Conservation (phyloP, 2,113 vertebrate species). For the Pterocles orientalis region DNA sequence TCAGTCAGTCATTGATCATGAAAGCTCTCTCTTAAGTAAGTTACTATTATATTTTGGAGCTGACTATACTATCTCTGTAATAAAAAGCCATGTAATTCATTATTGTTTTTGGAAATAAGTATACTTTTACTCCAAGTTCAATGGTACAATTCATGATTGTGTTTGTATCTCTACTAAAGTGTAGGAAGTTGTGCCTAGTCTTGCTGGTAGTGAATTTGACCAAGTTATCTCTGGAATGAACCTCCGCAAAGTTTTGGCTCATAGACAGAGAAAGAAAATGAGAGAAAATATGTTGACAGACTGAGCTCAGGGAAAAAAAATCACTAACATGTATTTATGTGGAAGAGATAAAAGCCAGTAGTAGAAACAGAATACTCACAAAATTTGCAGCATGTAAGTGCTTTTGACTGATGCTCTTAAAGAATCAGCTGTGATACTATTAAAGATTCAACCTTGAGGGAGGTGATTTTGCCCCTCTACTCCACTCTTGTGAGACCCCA, state of each 20-base stretch:
- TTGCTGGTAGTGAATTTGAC: not conserved
- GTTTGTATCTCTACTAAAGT: not conserved
- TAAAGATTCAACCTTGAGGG: too few relatives aligned
- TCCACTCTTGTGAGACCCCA: too few relatives aligned
- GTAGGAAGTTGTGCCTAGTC: not conserved
- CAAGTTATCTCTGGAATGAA: not conserved
- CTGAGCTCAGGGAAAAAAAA: not conserved
- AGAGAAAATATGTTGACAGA: not conserved
- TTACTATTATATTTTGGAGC: not conserved
- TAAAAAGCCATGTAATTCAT: not conserved
- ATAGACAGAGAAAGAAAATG: not conserved
- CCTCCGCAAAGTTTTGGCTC: not conserved
- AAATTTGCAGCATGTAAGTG: not conserved
- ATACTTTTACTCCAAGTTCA: not conserved
- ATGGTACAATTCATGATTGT: not conserved
- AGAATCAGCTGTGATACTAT: not conserved
- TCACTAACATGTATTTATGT: not conserved
- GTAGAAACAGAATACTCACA: not conserved
- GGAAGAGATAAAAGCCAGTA: not conserved
- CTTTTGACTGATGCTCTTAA: not conserved
- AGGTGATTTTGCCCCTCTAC: too few relatives aligned
- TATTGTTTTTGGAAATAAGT: not conserved
- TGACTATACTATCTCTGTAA: not conserved
- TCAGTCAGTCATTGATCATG: not conserved
- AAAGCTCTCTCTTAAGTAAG: not conserved